Evolutionary conservation across 2,888 invertebrate genomes (phyloP).

Genomic region (Beris chalybata): DNA sequence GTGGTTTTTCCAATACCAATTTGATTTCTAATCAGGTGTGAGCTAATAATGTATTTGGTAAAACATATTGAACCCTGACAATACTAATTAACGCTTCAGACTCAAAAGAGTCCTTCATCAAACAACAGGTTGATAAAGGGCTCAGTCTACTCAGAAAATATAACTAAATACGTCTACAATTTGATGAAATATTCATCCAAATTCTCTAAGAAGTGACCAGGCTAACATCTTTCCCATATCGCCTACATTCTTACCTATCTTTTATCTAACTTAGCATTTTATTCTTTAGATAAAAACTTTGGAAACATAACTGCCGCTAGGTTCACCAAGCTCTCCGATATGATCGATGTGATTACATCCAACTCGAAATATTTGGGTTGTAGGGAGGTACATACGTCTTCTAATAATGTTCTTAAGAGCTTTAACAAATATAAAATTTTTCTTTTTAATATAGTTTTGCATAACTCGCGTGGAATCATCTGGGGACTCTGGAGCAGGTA

Average conservation of each 20-base stretch:
- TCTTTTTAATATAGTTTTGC: slow-evolving; percentile 20
- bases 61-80: too few species aligned
- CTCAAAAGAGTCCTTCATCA: too few species aligned
- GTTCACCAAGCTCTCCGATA: slow-evolving; percentile 38
- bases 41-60: too few species aligned
- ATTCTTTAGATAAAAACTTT: slow-evolving; percentile 25
- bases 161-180: too few species aligned
- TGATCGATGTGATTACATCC: slow-evolving; percentile 40
- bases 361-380: slow-evolving; percentile 41
- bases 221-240: neutral
- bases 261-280: too few species aligned
- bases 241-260: too few species aligned
- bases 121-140: too few species aligned
- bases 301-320: slow-evolving; percentile 40
- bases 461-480: slow-evolving; percentile 21
- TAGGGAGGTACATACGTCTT: slow-evolving; percentile 37
- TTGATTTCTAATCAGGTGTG: too few species aligned
- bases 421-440: neutral
- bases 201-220: neutral
- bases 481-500: slow-evolving; percentile 45
- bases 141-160: too few species aligned
- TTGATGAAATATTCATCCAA: too few species aligned
- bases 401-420: neutral
- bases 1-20: too few species aligned
- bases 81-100: too few species aligned